Evolutionary conservation across 1,140 invertebrate species (phyloP), one percentile per base, ranked within the genome.

Genomic region (Drosophila subpulchrella): DNA sequence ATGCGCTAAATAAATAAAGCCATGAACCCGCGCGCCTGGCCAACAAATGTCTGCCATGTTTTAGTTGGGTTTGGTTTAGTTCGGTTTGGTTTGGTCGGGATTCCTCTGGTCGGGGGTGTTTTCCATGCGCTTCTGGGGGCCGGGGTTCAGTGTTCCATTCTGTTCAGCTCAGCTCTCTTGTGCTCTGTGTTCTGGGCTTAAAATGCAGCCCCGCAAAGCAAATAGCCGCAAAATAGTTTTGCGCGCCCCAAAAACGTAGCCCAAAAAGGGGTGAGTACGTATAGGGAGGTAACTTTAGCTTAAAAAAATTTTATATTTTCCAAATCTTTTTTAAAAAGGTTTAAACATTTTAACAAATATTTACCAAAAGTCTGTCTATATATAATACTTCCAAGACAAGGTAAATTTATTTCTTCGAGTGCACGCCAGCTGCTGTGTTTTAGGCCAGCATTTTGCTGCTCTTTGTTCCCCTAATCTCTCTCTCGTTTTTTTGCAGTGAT

Each of bases 1-100:
- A 88, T 88, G 84, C 84, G 83, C 83, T 88, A 88, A 88, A 88
- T 86, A 88, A 88, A 88, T 88, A 88, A 88, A 88, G 83, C 84
- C 83, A 89, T 88, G 84, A 89, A 88, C 83, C 81, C 59, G 53
- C 71, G 75, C 67, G 65, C 34, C 65, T 42, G 51, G 42, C 67
- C 67, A 68, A 72, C 82, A 75, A 81, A 81, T 85, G 82, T 78
- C 65, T 78, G 65, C 65, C 56, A 51, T 42, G 48, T 60, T 51
- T 46, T 57, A 36, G 66, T 71, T 71, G 44, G 67, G 51, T 71
- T 60, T 65, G 57, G 27, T 48, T 47, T n/a, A 38, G 32, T 20
- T 44, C 11, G 47, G 51, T 7, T 24, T 17, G 42, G 32, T 27
- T 39, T 24, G 36, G 34, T 30, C 17, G 38, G 67, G 51, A 51